phyloP scores from a whole-genome alignment of 1,140 invertebrate genomes.

The Brachionus paranguensis region DNA sequence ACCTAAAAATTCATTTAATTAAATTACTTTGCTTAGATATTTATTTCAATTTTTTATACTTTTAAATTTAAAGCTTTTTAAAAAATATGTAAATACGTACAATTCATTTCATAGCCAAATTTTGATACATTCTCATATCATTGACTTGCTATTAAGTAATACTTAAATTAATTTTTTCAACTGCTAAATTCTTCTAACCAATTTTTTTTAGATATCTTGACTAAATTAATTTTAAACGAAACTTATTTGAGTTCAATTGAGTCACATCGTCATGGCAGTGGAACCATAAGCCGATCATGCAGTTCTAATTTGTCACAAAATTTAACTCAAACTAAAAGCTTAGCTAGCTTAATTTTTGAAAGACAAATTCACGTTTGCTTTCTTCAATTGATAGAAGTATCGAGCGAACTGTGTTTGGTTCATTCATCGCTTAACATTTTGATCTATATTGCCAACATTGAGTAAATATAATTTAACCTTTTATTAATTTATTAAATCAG shows the following conservation, averaged over 20 bases:
- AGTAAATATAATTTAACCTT: neutral
- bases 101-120: neutral
- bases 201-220: neutral
- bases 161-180: neutral
- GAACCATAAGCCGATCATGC: neutral
- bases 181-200: neutral
- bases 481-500: neutral
- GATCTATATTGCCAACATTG: conserved; percentile 13
- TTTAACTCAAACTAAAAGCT: neutral
- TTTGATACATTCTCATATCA: neutral
- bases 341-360: neutral
- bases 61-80: neutral
- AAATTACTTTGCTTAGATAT: neutral
- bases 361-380: neutral
- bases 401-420: conserved; percentile 2
- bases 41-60: neutral
- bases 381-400: conserved; percentile 3
- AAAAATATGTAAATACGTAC: conserved; percentile 15
- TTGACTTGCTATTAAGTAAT: neutral
- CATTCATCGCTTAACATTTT: conserved; percentile 5
- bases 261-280: neutral
- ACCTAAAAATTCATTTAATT: too few species aligned
- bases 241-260: neutral
- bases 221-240: conserved; percentile 12
- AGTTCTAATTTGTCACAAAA: neutral